A percentile compares a stretch with the other conserved stretches of the same genome.
phyloP scores from a whole-genome alignment of 2,113 vertebrate genomes.

The Campylomormyrus tamandua region DNA sequence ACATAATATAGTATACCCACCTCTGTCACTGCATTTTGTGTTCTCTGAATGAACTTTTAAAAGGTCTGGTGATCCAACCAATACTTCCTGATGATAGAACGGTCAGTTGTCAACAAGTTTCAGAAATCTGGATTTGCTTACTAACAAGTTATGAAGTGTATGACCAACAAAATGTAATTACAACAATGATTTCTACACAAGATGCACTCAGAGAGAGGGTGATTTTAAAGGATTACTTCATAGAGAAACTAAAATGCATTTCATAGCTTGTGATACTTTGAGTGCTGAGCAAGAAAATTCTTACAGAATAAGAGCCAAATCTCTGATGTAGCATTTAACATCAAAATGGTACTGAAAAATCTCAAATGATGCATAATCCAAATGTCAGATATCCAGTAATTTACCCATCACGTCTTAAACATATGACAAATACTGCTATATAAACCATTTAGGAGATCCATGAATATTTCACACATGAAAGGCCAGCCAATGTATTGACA shows the following conservation, averaged over 20 bases:
- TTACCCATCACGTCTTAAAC: background rate
- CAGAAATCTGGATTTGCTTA: background rate
- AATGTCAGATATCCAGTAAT: background rate
- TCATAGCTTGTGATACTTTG: background rate
- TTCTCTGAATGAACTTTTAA: background rate
- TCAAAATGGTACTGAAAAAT: background rate
- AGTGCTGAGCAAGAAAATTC: background rate
- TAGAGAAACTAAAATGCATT: background rate
- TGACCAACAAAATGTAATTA: background rate
- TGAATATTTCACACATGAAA: background rate
- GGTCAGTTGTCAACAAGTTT: background rate
- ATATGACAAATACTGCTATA: background rate
- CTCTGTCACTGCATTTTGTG: background rate
- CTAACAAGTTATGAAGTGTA: background rate
- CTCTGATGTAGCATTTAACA: background rate
- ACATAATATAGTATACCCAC: background rate
- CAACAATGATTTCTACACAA: background rate
- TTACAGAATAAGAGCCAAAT: background rate
- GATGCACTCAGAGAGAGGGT: background rate
- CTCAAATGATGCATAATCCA: background rate
- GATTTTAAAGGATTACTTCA: background rate
- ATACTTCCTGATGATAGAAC: background rate
- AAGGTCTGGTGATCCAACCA: background rate
- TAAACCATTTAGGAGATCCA: background rate
- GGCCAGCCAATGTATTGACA: background rate